Base-by-base conservation (phyloP, 2,888 invertebrate species). In the Holacanthella duospinosa region DNA sequence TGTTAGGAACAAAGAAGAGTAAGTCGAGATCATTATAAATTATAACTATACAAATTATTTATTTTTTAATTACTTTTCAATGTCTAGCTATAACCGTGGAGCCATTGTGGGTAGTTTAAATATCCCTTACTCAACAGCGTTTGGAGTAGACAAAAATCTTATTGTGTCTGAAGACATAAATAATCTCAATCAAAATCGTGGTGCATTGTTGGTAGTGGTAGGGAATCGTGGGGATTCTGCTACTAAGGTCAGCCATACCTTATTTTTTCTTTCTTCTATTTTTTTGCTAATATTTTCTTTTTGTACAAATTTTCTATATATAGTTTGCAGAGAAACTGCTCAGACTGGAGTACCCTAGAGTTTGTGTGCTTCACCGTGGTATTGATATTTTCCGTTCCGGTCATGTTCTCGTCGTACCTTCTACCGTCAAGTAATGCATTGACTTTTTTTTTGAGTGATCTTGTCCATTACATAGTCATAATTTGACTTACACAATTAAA, bases 251-350 rank as follows among this genome's bases (percentile, higher is more conserved):
- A 53, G n/a, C 53, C 53, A 24, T 21, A 21, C 9, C 55, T 55
- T 26, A 16, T 12, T 19, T 55, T 57, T 57, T n/a, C 24, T 28
- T 36, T 29, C 4, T 29, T 21, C 29, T 29, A 29, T 29, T 29
- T 28, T 16, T 57, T 12, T 29, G n/a, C n/a, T n/a, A n/a, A n/a
- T n/a, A n/a, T 53, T 21, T 53, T n/a, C 24, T 53, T 53, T 53
- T 53, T 9, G 43, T 43, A 53, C n/a, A n/a, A n/a, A n/a, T n/a
- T n/a, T n/a, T n/a, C n/a, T n/a, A n/a, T n/a, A n/a, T n/a, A n/a
- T 80, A 93, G 90, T 92, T 94, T 82, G 89, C 93, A 57, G 87
- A 87, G 73, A 87, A 87, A 75, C 80, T 95, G 66, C 83, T 95
- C 56, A 84, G 85, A 66, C 87, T 89, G 75, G 83, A 84, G 61